A percentile compares a stretch with the other conserved stretches of the same genome.
phyloP scores from a whole-genome alignment of 2,113 vertebrate genomes.

The Anarrhichthys ocellatus region DNA sequence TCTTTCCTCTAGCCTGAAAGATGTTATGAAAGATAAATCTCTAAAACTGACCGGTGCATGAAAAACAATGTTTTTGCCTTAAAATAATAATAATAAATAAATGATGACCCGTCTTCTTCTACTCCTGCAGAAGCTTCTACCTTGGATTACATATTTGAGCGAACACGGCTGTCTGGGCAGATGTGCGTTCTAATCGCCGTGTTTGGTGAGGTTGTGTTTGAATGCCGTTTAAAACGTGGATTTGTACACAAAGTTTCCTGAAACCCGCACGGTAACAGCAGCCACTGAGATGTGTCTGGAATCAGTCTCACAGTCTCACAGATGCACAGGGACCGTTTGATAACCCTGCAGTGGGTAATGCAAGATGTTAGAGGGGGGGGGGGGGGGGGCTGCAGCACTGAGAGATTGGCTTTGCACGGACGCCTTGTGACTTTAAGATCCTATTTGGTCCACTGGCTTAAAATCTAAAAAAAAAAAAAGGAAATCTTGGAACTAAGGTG shows the following conservation, averaged over 20 bases:
- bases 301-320: conserved; percentile 49
- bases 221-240: conserved; percentile 6
- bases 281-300: conserved; percentile 26
- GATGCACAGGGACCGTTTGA: conserved; percentile 57
- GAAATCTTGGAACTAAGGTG: conserved; percentile 68
- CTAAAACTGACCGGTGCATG: not conserved
- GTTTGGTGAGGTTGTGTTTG: conserved; percentile 14
- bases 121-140: not conserved
- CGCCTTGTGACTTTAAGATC: conserved; percentile 74
- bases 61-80: not conserved
- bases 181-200: accelerated
- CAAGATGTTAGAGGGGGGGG: conserved; percentile 39
- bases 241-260: conserved; percentile 19
- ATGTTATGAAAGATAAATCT: not conserved
- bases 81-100: not conserved
- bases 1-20: not conserved
- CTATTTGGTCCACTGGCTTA: conserved; percentile 77
- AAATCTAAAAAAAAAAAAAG: conserved; percentile 69
- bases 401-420: conserved; percentile 76
- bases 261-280: not conserved
- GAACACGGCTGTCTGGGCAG: not conserved
- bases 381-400: conserved; percentile 21
- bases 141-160: too few relatives aligned
- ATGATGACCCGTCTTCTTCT: not conserved
- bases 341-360: conserved; percentile 64